A percentile compares a stretch with the other conserved stretches of the same genome.
Evolutionary conservation across 2,888 invertebrate genomes (phyloP).

Genomic region (Thymelicus sylvestris): DNA sequence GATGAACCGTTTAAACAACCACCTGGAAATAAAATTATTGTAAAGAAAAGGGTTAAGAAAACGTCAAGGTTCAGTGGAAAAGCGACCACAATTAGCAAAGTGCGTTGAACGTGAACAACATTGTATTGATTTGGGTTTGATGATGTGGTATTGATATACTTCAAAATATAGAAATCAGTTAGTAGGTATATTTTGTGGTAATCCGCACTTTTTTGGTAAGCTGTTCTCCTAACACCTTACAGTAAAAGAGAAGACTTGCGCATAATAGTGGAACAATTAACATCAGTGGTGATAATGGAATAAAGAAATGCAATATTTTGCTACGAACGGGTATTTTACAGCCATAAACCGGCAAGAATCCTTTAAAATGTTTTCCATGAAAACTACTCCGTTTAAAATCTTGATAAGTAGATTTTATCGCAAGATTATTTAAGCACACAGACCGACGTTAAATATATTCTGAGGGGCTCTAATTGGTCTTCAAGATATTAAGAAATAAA

Average conservation of each 20-base stretch:
- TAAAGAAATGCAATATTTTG: too few species aligned
- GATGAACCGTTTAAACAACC: constrained; percentile 89
- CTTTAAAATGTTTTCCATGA: constrained; percentile 12
- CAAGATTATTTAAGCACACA: constrained; percentile 14
- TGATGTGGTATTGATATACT: too few species aligned
- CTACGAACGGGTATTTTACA: too few species aligned
- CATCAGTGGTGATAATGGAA: too few species aligned
- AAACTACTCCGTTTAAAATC: constrained; percentile 10
- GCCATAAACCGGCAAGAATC: neutral
- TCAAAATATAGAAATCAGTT: too few species aligned
- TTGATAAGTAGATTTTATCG: constrained; percentile 28
- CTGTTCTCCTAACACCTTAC: too few species aligned
- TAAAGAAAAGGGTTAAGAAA: neutral
- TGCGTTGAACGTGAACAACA: too few species aligned
- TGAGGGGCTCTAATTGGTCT: constrained; percentile 16
- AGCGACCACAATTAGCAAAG: neutral
- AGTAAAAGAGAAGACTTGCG: too few species aligned
- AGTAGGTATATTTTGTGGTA: too few species aligned
- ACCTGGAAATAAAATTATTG: constrained; percentile 69
- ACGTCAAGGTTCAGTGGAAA: neutral
- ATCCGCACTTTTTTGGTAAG: too few species aligned
- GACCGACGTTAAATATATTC: constrained; percentile 9
- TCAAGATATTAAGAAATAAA: neutral
- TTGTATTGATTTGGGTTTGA: too few species aligned
- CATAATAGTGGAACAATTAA: too few species aligned